A percentile compares a stretch with the other conserved stretches of the same genome.
These are phyloP conservation scores for Anguilla pacifica DNA, from an alignment of 2,797 vertebrate species.

Conservation along the genomic window DNA sequence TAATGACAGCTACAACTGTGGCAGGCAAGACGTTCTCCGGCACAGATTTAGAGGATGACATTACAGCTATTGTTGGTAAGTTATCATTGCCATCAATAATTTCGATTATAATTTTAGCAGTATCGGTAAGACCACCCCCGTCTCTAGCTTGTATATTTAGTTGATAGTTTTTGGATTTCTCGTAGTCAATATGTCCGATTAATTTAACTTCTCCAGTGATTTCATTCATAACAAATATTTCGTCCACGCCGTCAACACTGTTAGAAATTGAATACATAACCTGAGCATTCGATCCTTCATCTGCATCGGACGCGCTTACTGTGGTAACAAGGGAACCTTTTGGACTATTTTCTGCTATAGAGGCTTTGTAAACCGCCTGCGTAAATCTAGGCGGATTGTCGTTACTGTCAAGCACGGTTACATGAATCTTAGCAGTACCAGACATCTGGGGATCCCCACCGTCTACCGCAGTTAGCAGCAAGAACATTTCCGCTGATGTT, in stretches of 20 bases:
- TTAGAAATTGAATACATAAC: slow-evolving; percentile 63
- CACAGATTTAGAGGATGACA: slow-evolving; percentile 48
- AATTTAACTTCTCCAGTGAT: slow-evolving; percentile 33
- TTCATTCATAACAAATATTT: slow-evolving; percentile 36
- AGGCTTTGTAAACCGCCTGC: slow-evolving; percentile 49
- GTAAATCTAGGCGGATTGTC: slow-evolving; percentile 62
- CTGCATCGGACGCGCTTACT: slow-evolving; percentile 60
- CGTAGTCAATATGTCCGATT: slow-evolving; percentile 41
- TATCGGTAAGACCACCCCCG: slow-evolving; percentile 36
- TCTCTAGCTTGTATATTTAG: slow-evolving; percentile 45
- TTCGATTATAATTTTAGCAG: slow-evolving; percentile 40
- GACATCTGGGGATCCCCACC: slow-evolving; percentile 62
- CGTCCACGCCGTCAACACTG: slow-evolving; percentile 37
- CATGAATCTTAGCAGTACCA: slow-evolving; percentile 59
- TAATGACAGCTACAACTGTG: slow-evolving; percentile 42
- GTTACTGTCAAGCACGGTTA: slow-evolving; percentile 64
- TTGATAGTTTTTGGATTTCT: slow-evolving; percentile 45
- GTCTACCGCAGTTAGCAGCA: slow-evolving; percentile 61
- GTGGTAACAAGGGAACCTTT: slow-evolving; percentile 43
- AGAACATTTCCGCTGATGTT: slow-evolving; percentile 48
- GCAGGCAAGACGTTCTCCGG: slow-evolving; percentile 39
- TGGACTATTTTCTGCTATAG: slow-evolving; percentile 54
- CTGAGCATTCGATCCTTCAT: slow-evolving; percentile 60
- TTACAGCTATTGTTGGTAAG: slow-evolving; percentile 47
- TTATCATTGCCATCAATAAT: slow-evolving; percentile 49